These are phyloP conservation scores for Platichthys flesus DNA, from an alignment of 2,113 vertebrate species.

Conservation along the genomic window DNA sequence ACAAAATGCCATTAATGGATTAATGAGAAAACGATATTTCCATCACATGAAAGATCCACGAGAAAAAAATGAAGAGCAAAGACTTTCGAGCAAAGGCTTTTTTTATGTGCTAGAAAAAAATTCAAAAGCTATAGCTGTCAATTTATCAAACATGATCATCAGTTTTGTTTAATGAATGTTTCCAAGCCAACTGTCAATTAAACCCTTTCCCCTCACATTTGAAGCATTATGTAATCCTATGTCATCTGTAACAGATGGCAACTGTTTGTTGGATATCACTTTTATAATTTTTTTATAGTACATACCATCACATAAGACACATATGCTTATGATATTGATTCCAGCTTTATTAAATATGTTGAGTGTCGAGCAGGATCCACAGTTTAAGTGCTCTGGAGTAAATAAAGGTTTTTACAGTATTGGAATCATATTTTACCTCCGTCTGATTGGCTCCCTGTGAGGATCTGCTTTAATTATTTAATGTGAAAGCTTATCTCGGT, in stretches of 20 bases:
- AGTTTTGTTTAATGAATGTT: too few species aligned
- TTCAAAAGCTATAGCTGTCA: not conserved
- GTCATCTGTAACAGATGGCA: too few species aligned
- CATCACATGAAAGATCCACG: not conserved
- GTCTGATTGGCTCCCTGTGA: constrained; percentile 16
- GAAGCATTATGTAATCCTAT: too few species aligned
- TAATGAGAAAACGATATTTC: not conserved
- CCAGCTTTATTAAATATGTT: not conserved
- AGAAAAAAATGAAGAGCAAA: too few species aligned
- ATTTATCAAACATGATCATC: not conserved
- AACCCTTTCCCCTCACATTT: too few species aligned
- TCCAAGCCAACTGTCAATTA: too few species aligned
- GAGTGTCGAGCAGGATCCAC: too few species aligned
- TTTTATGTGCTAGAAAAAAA: not conserved
- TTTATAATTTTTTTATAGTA: not conserved
- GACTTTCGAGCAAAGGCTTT: not conserved
- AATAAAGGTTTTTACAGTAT: not conserved
- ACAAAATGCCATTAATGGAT: not conserved
- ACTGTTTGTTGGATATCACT: too few species aligned
- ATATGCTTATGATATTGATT: not conserved
- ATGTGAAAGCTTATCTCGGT: constrained; percentile 75
- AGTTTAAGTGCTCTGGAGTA: not conserved
- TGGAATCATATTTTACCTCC: constrained; percentile 18
- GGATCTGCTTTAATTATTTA: constrained; percentile 74
- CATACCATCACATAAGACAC: not conserved